Evolutionary conservation across 2,888 invertebrate genomes (phyloP).

Genomic region (Cerceris rybyensis): DNA sequence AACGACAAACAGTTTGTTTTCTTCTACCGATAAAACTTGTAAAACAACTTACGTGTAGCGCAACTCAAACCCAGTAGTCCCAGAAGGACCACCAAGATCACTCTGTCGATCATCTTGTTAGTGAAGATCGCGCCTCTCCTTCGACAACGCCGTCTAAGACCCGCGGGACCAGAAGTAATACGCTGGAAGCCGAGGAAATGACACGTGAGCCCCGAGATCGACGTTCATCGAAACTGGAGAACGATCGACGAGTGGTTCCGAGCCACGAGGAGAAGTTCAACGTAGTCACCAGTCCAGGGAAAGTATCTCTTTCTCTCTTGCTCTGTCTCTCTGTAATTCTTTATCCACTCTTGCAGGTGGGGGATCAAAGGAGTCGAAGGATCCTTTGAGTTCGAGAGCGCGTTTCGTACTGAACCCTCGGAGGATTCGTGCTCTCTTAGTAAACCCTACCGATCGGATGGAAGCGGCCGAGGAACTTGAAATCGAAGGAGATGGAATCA

Average conservation of each 20-base stretch:
- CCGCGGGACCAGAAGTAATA: constrained; percentile 16
- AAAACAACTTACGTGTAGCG: constrained; percentile 54
- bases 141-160: neutral
- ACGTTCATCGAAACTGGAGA: constrained; percentile 47
- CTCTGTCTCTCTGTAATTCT: constrained; percentile 5
- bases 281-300: constrained; percentile 13
- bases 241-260: constrained; percentile 23
- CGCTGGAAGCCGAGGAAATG: constrained; percentile 22
- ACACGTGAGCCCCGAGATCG: constrained; percentile 33
- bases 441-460: constrained; percentile 71
- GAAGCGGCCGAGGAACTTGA: constrained; percentile 41
- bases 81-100: constrained; percentile 64
- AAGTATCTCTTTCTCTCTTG: constrained; percentile 30
- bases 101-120: constrained; percentile 62
- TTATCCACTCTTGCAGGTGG: constrained; percentile 16
- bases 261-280: constrained; percentile 11
- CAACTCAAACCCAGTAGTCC: constrained; percentile 68
- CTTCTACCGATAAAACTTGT: neutral
- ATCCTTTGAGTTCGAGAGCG: constrained; percentile 77
- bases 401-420: constrained; percentile 79
- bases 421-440: constrained; percentile 77
- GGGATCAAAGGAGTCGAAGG: constrained; percentile 63
- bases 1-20: neutral
- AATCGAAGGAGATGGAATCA: constrained; percentile 56
- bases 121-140: neutral